phyloP scores from a whole-genome alignment of 2,113 vertebrate genomes.

The Cheilinus undulatus region DNA sequence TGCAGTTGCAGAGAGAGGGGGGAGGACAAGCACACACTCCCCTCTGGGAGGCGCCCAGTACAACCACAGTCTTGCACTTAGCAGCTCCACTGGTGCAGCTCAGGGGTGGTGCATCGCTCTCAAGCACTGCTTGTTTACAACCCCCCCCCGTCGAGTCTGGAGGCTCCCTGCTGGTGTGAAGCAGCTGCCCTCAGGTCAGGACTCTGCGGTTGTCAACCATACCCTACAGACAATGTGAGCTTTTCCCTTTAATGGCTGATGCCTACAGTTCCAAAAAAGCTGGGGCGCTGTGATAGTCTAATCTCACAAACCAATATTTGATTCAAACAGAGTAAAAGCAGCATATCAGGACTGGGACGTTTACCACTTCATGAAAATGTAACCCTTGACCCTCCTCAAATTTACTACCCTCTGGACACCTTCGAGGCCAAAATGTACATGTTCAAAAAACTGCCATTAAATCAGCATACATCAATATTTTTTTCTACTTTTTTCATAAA shows the following conservation, averaged over 20 bases:
- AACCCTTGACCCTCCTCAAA: too few relatives aligned
- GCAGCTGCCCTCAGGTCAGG: conserved; percentile 25
- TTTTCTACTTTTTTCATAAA: too few relatives aligned
- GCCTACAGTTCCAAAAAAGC: too few relatives aligned
- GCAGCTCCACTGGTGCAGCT: conserved; percentile 37
- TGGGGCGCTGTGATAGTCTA: too few relatives aligned
- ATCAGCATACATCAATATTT: too few relatives aligned
- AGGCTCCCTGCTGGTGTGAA: conserved; percentile 25
- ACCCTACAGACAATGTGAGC: conserved; percentile 11
- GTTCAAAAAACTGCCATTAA: too few relatives aligned
- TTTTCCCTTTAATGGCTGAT: conserved; percentile 3
- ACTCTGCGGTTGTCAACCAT: not conserved
- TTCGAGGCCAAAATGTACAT: too few relatives aligned
- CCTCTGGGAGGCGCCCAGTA: conserved; percentile 48
- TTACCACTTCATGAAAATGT: too few relatives aligned
- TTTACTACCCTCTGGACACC: too few relatives aligned
- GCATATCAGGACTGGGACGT: too few relatives aligned
- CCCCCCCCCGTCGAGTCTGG: conserved; percentile 1
- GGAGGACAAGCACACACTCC: conserved; percentile 45
- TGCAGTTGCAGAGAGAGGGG: conserved; percentile 16
- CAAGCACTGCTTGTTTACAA: conserved; percentile 42
- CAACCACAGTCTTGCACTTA: conserved; percentile 43
- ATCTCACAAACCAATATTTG: too few relatives aligned
- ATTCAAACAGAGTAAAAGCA: too few relatives aligned
- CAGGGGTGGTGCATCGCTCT: conserved; percentile 37